A percentile compares a stretch with the other conserved stretches of the same genome.
Evolutionary conservation across 1,140 invertebrate species (phyloP).

Genomic region (Halyomorpha halys): DNA sequence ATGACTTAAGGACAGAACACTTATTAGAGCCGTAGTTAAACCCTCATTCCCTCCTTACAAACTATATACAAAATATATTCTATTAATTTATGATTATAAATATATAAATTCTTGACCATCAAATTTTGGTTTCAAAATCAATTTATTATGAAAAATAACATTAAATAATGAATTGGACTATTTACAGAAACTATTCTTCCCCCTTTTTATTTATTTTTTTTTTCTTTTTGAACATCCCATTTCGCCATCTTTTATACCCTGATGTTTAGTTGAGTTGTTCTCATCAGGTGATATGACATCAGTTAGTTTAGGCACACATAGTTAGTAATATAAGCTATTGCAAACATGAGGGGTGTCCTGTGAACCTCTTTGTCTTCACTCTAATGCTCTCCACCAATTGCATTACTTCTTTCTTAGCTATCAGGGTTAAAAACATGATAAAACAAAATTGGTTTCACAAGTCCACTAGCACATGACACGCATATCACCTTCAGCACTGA

Average conservation of each 20-base stretch:
- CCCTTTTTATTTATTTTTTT: not conserved
- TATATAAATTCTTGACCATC: constrained; percentile 1
- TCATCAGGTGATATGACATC: not conserved
- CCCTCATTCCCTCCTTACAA: constrained; percentile 14
- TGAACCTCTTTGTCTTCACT: constrained; percentile 10
- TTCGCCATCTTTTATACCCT: not conserved
- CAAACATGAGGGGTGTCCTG: constrained; percentile 24
- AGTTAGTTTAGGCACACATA: constrained; percentile 18
- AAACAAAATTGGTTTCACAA: constrained; percentile 8
- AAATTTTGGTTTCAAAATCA: not conserved
- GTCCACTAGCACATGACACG: constrained; percentile 13
- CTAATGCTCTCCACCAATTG: not conserved
- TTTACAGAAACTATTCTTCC: not conserved
- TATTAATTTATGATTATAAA: constrained; percentile 9
- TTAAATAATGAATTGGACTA: constrained; percentile 1
- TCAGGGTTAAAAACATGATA: constrained; percentile 3
- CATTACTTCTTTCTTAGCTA: not conserved
- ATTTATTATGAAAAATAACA: constrained; percentile 11
- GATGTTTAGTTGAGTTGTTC: not conserved
- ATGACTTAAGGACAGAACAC: constrained; percentile 7
- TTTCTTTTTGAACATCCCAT: not conserved
- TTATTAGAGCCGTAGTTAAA: constrained; percentile 1
- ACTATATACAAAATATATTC: constrained; percentile 15
- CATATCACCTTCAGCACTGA: constrained; percentile 6
- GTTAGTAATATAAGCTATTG: constrained; percentile 16